Conservation (phyloP, 2,113 vertebrate genomes). For the Sebastes schlegelii region DNA sequence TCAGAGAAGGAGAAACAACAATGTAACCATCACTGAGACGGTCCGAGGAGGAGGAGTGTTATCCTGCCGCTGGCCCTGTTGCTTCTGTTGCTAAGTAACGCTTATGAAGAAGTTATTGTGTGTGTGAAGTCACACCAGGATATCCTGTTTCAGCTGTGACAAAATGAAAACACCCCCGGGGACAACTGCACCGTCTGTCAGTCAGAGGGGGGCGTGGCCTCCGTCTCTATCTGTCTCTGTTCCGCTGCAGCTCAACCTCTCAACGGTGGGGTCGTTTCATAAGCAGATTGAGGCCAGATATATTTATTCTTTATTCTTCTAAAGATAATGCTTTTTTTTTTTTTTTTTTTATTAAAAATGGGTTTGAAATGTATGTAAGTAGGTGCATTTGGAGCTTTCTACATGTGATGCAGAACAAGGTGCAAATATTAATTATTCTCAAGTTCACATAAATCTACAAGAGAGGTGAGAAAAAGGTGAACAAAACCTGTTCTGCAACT, state of each 20-base stretch:
- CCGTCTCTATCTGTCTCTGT: constrained; percentile 7
- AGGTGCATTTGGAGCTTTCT: not conserved
- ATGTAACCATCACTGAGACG: constrained; percentile 16
- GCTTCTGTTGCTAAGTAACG: constrained; percentile 78
- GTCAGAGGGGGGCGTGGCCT: constrained; percentile 22
- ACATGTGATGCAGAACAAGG: not conserved
- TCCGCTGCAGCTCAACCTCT: not conserved
- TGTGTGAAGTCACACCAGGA: constrained; percentile 82
- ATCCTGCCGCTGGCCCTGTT: constrained; percentile 57
- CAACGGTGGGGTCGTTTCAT: not conserved
- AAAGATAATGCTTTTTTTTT: not conserved
- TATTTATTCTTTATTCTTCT: not conserved
- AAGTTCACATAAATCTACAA: not conserved
- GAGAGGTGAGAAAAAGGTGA: not conserved
- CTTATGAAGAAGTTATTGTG: constrained; percentile 69
- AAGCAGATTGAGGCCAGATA: not conserved
- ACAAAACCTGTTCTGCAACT: constrained; percentile 37
- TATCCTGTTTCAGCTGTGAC: constrained; percentile 83
- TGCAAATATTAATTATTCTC: constrained; percentile 1
- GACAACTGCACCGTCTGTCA: constrained; percentile 17
- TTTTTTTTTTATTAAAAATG: not conserved
- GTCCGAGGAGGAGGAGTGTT: not conserved
- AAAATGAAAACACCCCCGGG: constrained; percentile 60
- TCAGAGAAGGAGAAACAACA: constrained; percentile 16
- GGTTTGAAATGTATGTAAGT: not conserved